Percentiles rank a stretch among this genome's conserved stretches.
These are phyloP conservation scores for Pseudonaja textilis DNA, from an alignment of 2,113 vertebrate species.

Conservation along the genomic window DNA sequence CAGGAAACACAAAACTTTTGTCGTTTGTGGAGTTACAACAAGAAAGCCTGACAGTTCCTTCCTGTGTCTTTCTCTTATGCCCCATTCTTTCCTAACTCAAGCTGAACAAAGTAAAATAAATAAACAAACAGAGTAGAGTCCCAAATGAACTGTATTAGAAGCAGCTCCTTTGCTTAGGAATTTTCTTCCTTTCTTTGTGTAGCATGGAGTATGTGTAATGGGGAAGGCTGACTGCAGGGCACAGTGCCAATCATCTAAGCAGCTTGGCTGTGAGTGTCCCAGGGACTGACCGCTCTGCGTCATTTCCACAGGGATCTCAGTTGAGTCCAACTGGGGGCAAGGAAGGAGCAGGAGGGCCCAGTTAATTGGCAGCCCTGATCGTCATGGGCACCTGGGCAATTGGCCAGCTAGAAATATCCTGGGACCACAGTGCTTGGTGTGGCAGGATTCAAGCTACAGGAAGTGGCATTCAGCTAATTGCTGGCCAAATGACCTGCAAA, in stretches of 20 bases:
- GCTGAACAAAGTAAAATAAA: neutral
- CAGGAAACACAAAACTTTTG: neutral
- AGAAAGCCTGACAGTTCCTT: neutral
- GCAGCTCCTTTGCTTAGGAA: neutral
- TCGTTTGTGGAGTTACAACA: neutral
- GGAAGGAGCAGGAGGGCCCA: neutral
- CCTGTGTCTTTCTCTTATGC: neutral
- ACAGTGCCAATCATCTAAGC: neutral
- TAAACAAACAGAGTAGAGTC: neutral
- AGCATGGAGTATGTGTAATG: neutral
- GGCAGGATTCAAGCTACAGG: neutral
- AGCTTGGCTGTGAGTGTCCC: neutral
- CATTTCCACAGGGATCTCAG: neutral
- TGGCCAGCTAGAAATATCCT: neutral
- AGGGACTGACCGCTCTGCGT: neutral
- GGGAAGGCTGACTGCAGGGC: fast-evolving
- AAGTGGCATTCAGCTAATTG: neutral
- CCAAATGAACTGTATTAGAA: neutral
- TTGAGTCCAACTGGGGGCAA: neutral
- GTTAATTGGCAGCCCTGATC: neutral
- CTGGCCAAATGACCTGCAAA: neutral
- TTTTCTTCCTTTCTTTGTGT: neutral
- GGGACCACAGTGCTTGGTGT: too few species aligned
- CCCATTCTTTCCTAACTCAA: neutral
- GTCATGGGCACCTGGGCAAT: neutral